Percentiles rank a stretch among this genome's conserved stretches.
phyloP scores from a whole-genome alignment of 2,797 vertebrate genomes.

The Anomalospiza imberbis region DNA sequence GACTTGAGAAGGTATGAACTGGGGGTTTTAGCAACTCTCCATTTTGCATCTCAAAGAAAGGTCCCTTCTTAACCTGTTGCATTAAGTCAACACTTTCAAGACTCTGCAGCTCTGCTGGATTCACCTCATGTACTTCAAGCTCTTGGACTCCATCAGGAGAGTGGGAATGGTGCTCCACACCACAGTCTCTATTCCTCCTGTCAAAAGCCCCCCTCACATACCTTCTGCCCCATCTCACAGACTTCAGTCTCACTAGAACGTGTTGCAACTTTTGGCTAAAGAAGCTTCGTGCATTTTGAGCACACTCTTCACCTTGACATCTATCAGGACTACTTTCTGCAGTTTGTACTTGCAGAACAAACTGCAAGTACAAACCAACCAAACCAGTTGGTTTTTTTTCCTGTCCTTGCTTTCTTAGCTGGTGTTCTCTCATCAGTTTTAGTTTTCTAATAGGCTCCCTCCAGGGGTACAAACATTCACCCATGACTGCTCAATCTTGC shows the following conservation, averaged over 20 bases:
- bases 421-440: constrained; percentile 14
- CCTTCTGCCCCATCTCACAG: not conserved
- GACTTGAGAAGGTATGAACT: not conserved
- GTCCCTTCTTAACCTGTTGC: not conserved
- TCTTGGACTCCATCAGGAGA: not conserved
- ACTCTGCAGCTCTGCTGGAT: not conserved
- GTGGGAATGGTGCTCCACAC: not conserved
- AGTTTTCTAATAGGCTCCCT: not conserved
- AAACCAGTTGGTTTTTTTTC: not conserved
- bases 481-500: not conserved
- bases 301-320: not conserved
- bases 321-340: not conserved
- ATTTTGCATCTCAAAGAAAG: not conserved
- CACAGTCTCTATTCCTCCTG: not conserved
- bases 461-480: not conserved
- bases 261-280: not conserved
- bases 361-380: too few relatives aligned
- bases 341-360: not conserved
- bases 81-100: not conserved
- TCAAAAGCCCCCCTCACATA: not conserved
- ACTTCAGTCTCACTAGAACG: not conserved
- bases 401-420: not conserved
- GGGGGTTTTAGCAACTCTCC: not conserved
- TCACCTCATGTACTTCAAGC: not conserved
- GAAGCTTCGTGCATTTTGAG: not conserved